phyloP scores from a whole-genome alignment of 2,113 vertebrate species.

The Charina bottae region DNA sequence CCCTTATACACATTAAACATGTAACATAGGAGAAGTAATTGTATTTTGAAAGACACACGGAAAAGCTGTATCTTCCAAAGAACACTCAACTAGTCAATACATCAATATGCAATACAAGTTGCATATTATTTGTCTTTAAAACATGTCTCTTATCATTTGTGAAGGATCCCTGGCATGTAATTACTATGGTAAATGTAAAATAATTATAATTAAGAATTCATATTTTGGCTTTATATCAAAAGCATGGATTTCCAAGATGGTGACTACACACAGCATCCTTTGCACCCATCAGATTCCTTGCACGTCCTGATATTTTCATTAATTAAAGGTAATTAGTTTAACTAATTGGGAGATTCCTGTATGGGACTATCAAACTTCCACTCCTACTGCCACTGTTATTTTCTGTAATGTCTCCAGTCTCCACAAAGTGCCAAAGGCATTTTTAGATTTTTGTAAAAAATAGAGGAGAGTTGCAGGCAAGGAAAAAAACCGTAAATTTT shows the following conservation, averaged over 20 bases:
- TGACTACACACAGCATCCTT: neutral
- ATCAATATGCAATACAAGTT: no score
- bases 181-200: fast-evolving
- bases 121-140: neutral
- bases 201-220: fast-evolving
- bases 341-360: neutral
- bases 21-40: neutral
- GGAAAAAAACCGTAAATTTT: neutral
- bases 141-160: neutral
- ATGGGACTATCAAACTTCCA: neutral
- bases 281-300: neutral
- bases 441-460: neutral
- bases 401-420: neutral
- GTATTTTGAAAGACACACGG: neutral
- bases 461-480: neutral
- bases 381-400: neutral
- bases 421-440: neutral
- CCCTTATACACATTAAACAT: neutral
- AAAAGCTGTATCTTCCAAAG: neutral
- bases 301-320: neutral
- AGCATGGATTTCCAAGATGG: neutral
- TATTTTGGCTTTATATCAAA: neutral
- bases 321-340: neutral
- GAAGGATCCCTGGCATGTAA: fast-evolving
- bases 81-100: neutral